These are phyloP conservation scores for Andrena bicolor DNA, from an alignment of 2,888 invertebrate genomes.

Conservation along the genomic window DNA sequence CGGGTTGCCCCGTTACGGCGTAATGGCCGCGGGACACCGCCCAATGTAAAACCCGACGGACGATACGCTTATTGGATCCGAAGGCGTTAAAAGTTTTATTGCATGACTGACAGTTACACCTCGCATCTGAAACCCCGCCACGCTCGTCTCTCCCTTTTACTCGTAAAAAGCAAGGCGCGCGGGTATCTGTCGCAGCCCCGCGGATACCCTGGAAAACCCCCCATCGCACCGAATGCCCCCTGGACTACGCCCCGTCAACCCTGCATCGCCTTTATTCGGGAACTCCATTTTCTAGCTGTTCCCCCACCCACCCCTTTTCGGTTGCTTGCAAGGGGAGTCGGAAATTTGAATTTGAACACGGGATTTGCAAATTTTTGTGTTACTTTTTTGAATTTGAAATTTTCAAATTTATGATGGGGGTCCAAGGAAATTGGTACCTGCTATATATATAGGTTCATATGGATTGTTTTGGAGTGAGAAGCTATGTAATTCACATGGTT, in stretches of 20 bases:
- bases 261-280: conserved; percentile 19
- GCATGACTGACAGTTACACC: conserved; percentile 81
- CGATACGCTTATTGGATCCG: conserved; percentile 82
- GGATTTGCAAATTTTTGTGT: neutral
- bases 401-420: too few relatives aligned
- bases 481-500: too few relatives aligned
- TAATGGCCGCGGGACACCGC: conserved; percentile 84
- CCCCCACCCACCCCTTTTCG: neutral
- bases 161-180: conserved; percentile 76
- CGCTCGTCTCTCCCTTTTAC: conserved; percentile 68
- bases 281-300: conserved; percentile 42
- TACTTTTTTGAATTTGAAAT: too few relatives aligned
- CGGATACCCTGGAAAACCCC: conserved; percentile 69
- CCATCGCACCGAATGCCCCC: conserved; percentile 70
- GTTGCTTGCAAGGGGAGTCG: neutral
- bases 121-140: conserved; percentile 70
- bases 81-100: conserved; percentile 83
- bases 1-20: conserved; percentile 76
- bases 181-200: conserved; percentile 59
- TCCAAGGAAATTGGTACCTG: too few relatives aligned
- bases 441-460: too few relatives aligned
- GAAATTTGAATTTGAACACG: neutral
- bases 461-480: too few relatives aligned
- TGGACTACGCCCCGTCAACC: conserved; percentile 78
- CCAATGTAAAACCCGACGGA: conserved; percentile 79